These are phyloP conservation scores for Eudasyphora cyanicolor DNA, from an alignment of 2,888 invertebrate genomes.

Conservation along the genomic window DNA sequence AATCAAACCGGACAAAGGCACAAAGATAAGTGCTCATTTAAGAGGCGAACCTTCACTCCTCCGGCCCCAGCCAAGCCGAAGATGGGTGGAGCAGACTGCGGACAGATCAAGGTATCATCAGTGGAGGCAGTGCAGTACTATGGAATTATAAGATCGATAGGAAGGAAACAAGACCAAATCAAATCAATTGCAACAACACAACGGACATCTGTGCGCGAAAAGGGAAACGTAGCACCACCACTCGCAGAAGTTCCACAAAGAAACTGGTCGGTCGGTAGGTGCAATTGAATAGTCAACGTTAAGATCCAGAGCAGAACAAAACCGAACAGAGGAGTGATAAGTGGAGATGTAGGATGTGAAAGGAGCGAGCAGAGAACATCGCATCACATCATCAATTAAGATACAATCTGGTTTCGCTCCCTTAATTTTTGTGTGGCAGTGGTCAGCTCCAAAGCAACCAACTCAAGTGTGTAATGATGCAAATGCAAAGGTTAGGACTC, in stretches of 20 bases:
- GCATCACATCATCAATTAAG: constrained; percentile 61
- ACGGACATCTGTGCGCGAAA: constrained; percentile 25
- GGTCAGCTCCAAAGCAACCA: constrained; percentile 3
- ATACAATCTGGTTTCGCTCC: constrained; percentile 61
- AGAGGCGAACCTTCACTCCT: constrained; percentile 8
- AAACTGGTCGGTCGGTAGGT: too few relatives aligned
- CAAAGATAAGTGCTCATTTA: constrained; percentile 45
- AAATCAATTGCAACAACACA: constrained; percentile 50
- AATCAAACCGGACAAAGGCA: constrained; percentile 45
- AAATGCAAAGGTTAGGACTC: constrained; percentile 34
- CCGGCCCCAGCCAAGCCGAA: constrained; percentile 15
- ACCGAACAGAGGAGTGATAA: too few relatives aligned
- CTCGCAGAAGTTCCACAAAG: constrained; percentile 22
- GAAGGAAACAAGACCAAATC: constrained; percentile 61
- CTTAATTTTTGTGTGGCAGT: constrained; percentile 29
- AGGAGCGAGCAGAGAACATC: constrained; percentile 44
- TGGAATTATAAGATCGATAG: constrained; percentile 53
- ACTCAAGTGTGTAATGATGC: constrained; percentile 25
- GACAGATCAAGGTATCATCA: not conserved
- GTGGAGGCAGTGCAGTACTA: not conserved
- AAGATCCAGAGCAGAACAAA: constrained; percentile 34
- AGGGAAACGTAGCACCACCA: not conserved
- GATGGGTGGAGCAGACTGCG: constrained; percentile 22
- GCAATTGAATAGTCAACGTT: constrained; percentile 58
- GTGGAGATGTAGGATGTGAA: constrained; percentile 4